Evolutionary conservation across 2,113 vertebrate genomes (phyloP).

Genomic region (Boulengeromyrus knoepffleri): DNA sequence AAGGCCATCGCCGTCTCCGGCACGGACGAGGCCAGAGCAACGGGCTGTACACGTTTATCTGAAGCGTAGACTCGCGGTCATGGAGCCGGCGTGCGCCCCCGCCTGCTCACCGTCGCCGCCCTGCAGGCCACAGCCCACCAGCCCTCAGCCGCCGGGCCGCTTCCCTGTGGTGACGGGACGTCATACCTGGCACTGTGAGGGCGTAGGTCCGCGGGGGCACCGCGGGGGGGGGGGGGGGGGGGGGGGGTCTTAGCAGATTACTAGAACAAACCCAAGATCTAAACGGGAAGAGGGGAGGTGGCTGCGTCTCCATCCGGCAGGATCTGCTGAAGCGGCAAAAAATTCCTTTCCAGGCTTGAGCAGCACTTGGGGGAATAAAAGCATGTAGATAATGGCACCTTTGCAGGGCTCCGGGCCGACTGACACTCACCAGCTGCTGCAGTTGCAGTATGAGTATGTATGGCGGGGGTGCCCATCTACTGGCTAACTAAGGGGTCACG

Average conservation of each 20-base stretch:
- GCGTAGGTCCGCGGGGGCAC: conserved; percentile 59
- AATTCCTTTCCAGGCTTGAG: not conserved
- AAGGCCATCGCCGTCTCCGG: not conserved
- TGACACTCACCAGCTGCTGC: not conserved
- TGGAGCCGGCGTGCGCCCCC: not conserved
- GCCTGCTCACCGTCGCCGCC: not conserved
- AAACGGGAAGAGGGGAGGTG: not conserved
- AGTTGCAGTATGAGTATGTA: not conserved
- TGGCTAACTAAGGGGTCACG: not conserved
- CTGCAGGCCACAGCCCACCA: not conserved
- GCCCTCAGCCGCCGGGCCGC: not conserved
- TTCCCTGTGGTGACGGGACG: not conserved
- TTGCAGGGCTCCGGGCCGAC: not conserved
- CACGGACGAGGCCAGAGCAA: not conserved
- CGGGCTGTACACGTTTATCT: not conserved
- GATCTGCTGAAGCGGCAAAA: not conserved
- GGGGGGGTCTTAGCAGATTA: not conserved
- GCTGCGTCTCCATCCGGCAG: not conserved
- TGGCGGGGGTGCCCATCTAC: not conserved
- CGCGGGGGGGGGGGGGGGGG: conserved; percentile 61
- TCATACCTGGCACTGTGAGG: conserved; percentile 22
- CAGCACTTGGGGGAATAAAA: not conserved
- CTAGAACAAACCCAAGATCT: not conserved
- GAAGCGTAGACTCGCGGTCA: not conserved
- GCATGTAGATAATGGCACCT: conserved; percentile 12